These are phyloP conservation scores for Paramisgurnus dabryanus DNA, from an alignment of 2,113 vertebrate genomes.

Conservation along the genomic window DNA sequence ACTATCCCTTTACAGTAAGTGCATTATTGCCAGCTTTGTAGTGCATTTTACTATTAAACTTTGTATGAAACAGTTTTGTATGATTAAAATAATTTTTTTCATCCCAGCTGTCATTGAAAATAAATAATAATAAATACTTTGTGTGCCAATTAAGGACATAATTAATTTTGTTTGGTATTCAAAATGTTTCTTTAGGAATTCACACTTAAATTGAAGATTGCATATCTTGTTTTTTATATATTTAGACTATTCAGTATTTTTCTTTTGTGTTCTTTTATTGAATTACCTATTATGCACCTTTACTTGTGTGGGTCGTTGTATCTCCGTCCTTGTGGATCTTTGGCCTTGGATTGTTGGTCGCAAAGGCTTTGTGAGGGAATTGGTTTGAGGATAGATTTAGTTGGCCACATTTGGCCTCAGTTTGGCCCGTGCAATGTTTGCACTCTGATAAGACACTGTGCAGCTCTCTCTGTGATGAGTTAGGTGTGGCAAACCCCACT, in stretches of 20 bases:
- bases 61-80: too few relatives aligned
- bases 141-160: too few relatives aligned
- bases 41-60: too few relatives aligned
- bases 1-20: too few relatives aligned
- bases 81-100: too few relatives aligned
- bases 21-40: too few relatives aligned
- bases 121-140: too few relatives aligned
- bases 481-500: conserved; percentile 40
- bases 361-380: conserved; percentile 16
- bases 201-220: background rate
- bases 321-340: background rate
- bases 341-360: conserved; percentile 21
- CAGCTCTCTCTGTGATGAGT: conserved; percentile 12
- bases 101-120: too few relatives aligned
- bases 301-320: conserved; percentile 6
- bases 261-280: background rate
- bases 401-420: background rate
- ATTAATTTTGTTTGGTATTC: too few relatives aligned
- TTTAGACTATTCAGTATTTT: background rate
- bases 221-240: background rate
- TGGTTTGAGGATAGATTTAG: conserved; percentile 27
- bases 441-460: conserved; percentile 39
- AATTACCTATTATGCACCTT: background rate
- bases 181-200: background rate
- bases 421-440: conserved; percentile 17